Percentiles rank a stretch among this genome's conserved stretches.
phyloP scores from a whole-genome alignment of 2,113 vertebrate species.

The Illadopsis cleaveri region DNA sequence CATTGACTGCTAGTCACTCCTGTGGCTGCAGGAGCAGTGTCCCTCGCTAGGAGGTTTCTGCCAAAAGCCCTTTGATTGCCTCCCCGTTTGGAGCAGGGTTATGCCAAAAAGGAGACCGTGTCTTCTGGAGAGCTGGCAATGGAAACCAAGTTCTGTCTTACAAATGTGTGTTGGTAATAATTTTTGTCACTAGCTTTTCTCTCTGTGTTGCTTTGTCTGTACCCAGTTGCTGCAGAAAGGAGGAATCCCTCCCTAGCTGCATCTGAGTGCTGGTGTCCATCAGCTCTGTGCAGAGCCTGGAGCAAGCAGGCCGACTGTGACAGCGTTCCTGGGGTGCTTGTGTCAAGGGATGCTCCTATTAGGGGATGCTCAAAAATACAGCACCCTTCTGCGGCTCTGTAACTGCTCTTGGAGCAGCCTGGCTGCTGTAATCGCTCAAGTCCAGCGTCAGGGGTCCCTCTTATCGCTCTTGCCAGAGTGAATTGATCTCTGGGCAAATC shows the following conservation, averaged over 20 bases:
- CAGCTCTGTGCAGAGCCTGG: neutral
- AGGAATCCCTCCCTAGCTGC: neutral
- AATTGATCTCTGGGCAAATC: slow-evolving; percentile 2
- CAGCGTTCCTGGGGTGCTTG: accelerated
- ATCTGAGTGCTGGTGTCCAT: neutral
- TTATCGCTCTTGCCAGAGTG: neutral
- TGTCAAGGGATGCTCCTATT: neutral
- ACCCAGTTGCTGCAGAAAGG: neutral
- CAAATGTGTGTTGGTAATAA: neutral
- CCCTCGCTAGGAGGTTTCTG: neutral
- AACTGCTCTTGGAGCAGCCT: neutral
- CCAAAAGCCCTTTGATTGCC: neutral
- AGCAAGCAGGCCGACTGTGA: neutral
- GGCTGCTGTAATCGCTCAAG: neutral
- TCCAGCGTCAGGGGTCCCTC: neutral
- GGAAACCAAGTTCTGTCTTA: neutral
- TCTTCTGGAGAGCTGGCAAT: neutral
- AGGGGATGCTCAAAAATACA: neutral
- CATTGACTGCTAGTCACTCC: neutral
- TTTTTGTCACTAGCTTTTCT: neutral
- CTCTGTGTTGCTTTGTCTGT: neutral
- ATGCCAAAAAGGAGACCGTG: neutral
- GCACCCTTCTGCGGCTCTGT: neutral
- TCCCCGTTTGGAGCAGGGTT: neutral
- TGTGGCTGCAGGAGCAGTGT: neutral